These are phyloP conservation scores for Zosterops pallidus DNA, from an alignment of 2,113 vertebrate genomes.

Conservation along the genomic window DNA sequence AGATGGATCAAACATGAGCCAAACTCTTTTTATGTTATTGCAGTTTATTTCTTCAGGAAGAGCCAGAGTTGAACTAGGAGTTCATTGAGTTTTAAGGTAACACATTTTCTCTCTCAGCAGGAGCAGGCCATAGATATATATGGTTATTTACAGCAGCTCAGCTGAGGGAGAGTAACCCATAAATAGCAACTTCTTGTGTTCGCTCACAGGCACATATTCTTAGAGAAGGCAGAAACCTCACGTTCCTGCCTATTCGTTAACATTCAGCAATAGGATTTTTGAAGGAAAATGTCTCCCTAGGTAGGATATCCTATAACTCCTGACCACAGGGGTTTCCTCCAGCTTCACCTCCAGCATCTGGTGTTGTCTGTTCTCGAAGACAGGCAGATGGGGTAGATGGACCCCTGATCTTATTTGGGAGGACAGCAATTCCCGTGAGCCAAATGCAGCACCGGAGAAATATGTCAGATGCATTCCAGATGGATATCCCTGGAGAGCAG, in stretches of 20 bases:
- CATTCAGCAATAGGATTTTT: conserved; percentile 26
- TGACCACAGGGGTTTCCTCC: conserved; percentile 55
- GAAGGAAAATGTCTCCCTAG: conserved; percentile 53
- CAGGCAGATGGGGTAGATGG: conserved; percentile 44
- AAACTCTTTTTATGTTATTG: conserved; percentile 38
- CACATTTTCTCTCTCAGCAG: conserved; percentile 59
- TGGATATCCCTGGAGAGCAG: conserved; percentile 40
- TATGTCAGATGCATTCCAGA: conserved; percentile 56
- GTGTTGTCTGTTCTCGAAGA: conserved; percentile 13
- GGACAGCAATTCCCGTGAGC: conserved; percentile 49
- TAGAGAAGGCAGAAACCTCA: conserved; percentile 53
- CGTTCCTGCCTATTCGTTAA: conserved; percentile 26
- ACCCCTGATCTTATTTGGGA: conserved; percentile 38
- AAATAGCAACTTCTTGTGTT: conserved; percentile 58
- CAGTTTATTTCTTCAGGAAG: conserved; percentile 49
- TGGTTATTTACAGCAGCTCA: conserved; percentile 62
- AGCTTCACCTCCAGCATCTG: conserved; percentile 60
- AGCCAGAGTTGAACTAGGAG: conserved; percentile 23
- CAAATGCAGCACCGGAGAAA: conserved; percentile 50
- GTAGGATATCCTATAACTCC: conserved; percentile 53
- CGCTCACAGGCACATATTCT: neutral
- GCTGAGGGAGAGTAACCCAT: conserved; percentile 49
- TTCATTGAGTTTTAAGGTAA: conserved; percentile 62
- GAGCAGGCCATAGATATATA: conserved; percentile 24
- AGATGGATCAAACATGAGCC: conserved; percentile 48